Percentiles rank a stretch among this genome's conserved stretches.
These are phyloP conservation scores for Zelleria hepariella DNA, from an alignment of 2,888 invertebrate genomes.

Conservation along the genomic window DNA sequence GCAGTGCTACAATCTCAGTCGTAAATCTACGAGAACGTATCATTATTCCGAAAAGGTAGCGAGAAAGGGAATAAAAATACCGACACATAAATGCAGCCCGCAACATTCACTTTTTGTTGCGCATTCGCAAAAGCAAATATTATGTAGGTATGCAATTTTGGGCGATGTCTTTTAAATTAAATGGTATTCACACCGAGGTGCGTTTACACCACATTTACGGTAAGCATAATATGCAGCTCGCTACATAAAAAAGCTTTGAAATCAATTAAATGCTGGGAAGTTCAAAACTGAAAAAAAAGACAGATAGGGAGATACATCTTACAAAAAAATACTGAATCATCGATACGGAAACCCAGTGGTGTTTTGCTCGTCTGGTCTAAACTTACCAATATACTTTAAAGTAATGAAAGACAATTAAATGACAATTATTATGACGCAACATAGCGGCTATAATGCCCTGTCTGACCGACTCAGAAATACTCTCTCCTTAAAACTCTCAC, in stretches of 20 bases:
- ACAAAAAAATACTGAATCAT: too few relatives aligned
- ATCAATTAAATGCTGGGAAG: too few relatives aligned
- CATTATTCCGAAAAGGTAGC: background rate
- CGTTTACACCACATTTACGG: background rate
- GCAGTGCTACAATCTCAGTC: background rate
- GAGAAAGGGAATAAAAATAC: background rate
- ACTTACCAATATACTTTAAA: background rate
- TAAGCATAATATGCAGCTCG: background rate
- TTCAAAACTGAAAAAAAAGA: too few relatives aligned
- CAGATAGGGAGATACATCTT: too few relatives aligned
- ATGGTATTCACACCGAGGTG: background rate
- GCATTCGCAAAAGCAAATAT: background rate
- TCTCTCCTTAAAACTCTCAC: background rate
- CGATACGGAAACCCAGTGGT: too few relatives aligned
- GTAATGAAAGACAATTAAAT: background rate
- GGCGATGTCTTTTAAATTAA: background rate
- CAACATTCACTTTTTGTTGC: background rate
- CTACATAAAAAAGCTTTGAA: too few relatives aligned
- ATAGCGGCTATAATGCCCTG: background rate
- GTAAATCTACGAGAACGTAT: background rate
- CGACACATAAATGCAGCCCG: background rate
- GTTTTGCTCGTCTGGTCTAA: background rate
- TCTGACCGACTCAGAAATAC: background rate
- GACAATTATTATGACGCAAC: background rate
- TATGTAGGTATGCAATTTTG: background rate